These are phyloP conservation scores for Willisornis vidua DNA, from an alignment of 2,113 vertebrate species.

Conservation along the genomic window DNA sequence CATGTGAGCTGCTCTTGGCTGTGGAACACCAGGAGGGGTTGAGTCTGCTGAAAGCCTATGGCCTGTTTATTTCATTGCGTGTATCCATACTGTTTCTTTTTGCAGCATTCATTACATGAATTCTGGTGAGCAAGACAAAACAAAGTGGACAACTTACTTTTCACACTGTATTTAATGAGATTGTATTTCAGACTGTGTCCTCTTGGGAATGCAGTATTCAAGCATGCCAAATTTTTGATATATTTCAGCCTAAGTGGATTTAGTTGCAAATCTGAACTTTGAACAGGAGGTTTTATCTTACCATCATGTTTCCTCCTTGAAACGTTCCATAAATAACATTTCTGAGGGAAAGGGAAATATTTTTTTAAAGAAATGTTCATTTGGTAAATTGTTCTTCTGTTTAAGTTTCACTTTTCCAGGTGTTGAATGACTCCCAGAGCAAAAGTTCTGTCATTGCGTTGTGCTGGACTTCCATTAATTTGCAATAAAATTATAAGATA, in stretches of 20 bases:
- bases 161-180: constrained; percentile 11
- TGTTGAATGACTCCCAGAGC: neutral
- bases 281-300: constrained; percentile 23
- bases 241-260: constrained; percentile 25
- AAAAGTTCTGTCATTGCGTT: neutral
- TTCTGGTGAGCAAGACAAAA: constrained; percentile 39
- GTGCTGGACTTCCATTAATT: constrained; percentile 2
- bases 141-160: constrained; percentile 19
- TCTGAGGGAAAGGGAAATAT: neutral
- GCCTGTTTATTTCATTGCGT: neutral
- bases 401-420: constrained; percentile 3
- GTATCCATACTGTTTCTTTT: neutral
- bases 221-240: neutral
- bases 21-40: neutral
- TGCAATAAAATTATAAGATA: neutral
- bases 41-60: neutral
- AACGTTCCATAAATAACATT: constrained; percentile 40
- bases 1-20: neutral
- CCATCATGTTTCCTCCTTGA: constrained; percentile 27
- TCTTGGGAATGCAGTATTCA: constrained; percentile 9
- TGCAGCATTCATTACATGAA: neutral
- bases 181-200: neutral
- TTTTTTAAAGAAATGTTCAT: constrained; percentile 27
- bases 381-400: constrained; percentile 16
- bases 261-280: constrained; percentile 15